These are phyloP conservation scores for Microtus oregoni DNA, from an alignment of 2,113 vertebrate species.

Conservation along the genomic window DNA sequence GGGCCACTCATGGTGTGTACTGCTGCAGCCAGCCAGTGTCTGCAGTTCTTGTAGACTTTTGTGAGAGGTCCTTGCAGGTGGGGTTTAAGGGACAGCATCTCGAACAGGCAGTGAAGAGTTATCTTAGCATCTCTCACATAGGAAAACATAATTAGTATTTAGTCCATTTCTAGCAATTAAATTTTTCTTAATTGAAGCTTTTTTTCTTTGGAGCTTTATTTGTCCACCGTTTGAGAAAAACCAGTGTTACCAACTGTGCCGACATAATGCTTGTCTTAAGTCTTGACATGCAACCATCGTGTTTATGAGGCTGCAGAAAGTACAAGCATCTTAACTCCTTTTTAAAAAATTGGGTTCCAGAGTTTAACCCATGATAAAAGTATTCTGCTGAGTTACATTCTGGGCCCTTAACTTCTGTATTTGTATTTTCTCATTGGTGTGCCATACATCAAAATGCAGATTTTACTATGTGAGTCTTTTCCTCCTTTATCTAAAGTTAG, in stretches of 20 bases:
- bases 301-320: neutral
- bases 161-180: neutral
- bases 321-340: neutral
- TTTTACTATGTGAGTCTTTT: constrained; percentile 11
- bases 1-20: neutral
- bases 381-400: neutral
- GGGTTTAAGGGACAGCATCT: neutral
- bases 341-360: neutral
- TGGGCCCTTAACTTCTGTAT: neutral
- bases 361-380: neutral
- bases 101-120: constrained; percentile 33
- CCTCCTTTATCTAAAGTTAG: neutral
- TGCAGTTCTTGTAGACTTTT: constrained; percentile 12
- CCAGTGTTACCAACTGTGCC: neutral
- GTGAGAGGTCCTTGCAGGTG: neutral
- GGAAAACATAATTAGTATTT: constrained; percentile 14
- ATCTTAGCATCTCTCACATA: neutral
- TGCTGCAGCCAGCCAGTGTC: neutral
- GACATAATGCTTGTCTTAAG: neutral
- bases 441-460: neutral
- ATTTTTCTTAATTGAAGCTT: constrained; percentile 51
- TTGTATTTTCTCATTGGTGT: constrained; percentile 6
- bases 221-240: constrained; percentile 51
- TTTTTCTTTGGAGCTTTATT: constrained; percentile 51
- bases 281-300: constrained; percentile 27